Conservation (phyloP, 2,113 vertebrate genomes). For the Romanogobio albipinnatus region DNA sequence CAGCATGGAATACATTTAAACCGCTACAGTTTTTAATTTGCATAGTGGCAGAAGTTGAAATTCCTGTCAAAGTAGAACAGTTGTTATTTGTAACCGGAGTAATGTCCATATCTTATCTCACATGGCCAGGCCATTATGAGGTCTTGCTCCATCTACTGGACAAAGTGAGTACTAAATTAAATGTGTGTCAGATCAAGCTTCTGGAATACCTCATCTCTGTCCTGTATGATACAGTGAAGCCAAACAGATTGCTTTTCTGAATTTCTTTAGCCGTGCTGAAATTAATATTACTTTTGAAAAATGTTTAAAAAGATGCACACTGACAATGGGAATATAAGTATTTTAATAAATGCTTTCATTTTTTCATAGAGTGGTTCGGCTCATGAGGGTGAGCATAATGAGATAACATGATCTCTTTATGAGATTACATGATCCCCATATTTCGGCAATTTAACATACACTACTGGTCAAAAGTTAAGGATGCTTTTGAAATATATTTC, state of each 20-base stretch:
- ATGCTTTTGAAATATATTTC: neutral
- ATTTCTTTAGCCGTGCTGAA: neutral
- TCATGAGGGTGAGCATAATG: neutral
- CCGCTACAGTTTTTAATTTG: neutral
- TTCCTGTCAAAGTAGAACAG: neutral
- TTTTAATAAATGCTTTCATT: neutral
- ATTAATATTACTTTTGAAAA: too few species aligned
- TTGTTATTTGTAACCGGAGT: conserved; percentile 3
- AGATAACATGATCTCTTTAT: neutral
- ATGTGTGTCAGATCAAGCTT: neutral
- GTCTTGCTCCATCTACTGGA: conserved; percentile 57
- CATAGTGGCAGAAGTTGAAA: neutral
- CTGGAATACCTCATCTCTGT: neutral
- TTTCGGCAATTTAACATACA: neutral
- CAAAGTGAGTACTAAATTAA: neutral
- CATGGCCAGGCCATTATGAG: neutral
- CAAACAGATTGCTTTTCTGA: neutral
- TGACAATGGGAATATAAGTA: neutral
- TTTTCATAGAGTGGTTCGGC: neutral
- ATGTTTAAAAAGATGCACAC: too few species aligned
- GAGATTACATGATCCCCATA: neutral
- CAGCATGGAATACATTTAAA: neutral
- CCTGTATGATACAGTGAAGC: neutral
- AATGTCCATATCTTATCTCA: neutral
- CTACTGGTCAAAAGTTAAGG: neutral